These are phyloP conservation scores for Pangasius sanitwongsei DNA, from an alignment of 2,797 vertebrate species.

Conservation along the genomic window DNA sequence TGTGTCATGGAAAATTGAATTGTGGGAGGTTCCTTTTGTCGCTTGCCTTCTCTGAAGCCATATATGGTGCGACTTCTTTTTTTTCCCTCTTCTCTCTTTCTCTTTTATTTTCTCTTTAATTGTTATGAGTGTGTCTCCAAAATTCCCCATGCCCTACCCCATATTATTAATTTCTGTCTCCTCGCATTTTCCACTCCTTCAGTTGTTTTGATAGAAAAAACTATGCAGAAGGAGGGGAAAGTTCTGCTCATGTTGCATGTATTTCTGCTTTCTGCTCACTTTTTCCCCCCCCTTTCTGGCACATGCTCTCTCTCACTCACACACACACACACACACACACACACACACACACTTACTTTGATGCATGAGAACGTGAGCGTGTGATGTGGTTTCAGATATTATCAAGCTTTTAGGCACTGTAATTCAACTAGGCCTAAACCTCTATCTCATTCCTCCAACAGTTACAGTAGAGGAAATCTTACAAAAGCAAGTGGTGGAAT, in stretches of 20 bases:
- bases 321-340: background rate
- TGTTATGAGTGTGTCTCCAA: slow-evolving; percentile 7
- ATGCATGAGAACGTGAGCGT: background rate
- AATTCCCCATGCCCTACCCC: slow-evolving; percentile 9
- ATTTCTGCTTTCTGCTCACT: background rate
- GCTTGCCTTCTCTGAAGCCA: slow-evolving; percentile 73
- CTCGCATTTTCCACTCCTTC: slow-evolving; percentile 2
- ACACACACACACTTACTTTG: background rate
- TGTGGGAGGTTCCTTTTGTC: slow-evolving; percentile 73
- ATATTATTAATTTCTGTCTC: slow-evolving; percentile 5
- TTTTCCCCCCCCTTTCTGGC: background rate
- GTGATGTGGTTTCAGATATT: slow-evolving; percentile 19
- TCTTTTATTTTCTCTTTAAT: slow-evolving; percentile 30
- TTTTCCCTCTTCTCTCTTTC: background rate
- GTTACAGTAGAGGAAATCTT: background rate
- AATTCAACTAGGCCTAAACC: background rate
- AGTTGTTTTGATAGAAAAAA: slow-evolving; percentile 7
- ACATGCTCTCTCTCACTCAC: background rate
- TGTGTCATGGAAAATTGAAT: slow-evolving; percentile 85
- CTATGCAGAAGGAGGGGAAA: slow-evolving; percentile 16
- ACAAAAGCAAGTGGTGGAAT: background rate
- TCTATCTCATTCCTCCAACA: background rate
- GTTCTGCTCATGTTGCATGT: background rate
- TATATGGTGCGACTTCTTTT: slow-evolving; percentile 66
- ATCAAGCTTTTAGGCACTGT: background rate